These are phyloP conservation scores for Branchinecta lynchi DNA, from an alignment of 1,140 invertebrate species.

Conservation along the genomic window DNA sequence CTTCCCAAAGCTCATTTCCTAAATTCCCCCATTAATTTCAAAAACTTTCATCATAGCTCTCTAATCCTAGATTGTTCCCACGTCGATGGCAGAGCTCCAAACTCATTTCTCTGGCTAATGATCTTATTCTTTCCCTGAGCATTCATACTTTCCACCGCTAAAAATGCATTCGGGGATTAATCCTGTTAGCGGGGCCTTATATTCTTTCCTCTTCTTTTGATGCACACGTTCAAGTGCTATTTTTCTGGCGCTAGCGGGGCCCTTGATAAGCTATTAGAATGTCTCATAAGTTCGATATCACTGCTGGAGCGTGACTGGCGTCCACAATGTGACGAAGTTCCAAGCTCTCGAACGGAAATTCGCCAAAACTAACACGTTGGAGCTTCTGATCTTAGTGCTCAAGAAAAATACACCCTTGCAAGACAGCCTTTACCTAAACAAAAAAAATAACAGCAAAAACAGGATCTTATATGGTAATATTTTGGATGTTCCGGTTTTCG, in stretches of 20 bases:
- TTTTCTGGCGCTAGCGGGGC: neutral
- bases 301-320: neutral
- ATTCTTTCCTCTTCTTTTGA: neutral
- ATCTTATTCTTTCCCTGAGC: conserved; percentile 1
- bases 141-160: conserved; percentile 3
- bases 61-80: conserved; percentile 5
- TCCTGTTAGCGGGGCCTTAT: conserved; percentile 2
- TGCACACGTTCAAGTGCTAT: conserved; percentile 11
- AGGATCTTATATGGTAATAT: no score
- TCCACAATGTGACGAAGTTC: no score
- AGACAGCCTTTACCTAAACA: no score
- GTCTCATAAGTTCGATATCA: neutral
- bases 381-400: no score
- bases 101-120: neutral
- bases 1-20: no score
- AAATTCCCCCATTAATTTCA: no score
- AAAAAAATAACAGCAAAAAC: no score
- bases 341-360: no score
- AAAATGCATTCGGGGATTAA: neutral
- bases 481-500: no score
- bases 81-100: conserved; percentile 1
- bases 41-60: neutral
- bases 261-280: neutral
- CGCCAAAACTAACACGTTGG: no score
- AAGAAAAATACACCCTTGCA: no score